These are phyloP conservation scores for Philonicus albiceps DNA, from an alignment of 2,888 invertebrate species.

Conservation along the genomic window DNA sequence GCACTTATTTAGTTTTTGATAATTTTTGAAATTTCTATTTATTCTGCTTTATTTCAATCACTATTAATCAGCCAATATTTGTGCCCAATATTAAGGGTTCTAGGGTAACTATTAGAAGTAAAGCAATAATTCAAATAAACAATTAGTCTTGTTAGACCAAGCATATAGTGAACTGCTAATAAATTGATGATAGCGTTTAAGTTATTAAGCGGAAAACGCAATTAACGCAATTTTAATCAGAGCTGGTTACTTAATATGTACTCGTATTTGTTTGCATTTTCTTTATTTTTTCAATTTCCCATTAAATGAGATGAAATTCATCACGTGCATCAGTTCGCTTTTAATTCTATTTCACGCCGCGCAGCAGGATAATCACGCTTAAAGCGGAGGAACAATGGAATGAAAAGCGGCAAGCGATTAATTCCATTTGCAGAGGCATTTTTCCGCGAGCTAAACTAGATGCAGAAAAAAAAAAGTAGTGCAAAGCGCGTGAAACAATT, in stretches of 20 bases:
- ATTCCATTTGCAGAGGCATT: not conserved
- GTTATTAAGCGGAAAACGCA: not conserved
- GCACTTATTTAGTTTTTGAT: no score
- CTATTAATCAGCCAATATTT: no score
- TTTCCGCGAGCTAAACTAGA: not conserved
- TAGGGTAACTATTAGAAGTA: no score
- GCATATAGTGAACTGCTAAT: not conserved
- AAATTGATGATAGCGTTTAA: not conserved
- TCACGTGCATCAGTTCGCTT: not conserved
- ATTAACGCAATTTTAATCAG: not conserved
- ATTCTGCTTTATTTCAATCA: no score
- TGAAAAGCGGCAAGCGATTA: not conserved
- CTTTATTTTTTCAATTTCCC: not conserved
- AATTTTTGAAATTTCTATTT: no score
- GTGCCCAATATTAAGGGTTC: no score
- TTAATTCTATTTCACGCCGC: not conserved
- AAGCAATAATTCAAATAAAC: not conserved
- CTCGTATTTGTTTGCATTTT: not conserved
- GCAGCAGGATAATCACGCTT: not conserved
- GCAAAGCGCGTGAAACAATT: not conserved
- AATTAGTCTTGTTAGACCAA: not conserved
- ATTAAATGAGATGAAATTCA: not conserved
- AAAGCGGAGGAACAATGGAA: not conserved
- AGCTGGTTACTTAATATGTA: not conserved
- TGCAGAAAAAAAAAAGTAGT: not conserved